Percentiles rank a stretch among this genome's conserved stretches.
These are phyloP conservation scores for Nothura maculosa DNA, from an alignment of 2,797 vertebrate genomes.

Conservation along the genomic window DNA sequence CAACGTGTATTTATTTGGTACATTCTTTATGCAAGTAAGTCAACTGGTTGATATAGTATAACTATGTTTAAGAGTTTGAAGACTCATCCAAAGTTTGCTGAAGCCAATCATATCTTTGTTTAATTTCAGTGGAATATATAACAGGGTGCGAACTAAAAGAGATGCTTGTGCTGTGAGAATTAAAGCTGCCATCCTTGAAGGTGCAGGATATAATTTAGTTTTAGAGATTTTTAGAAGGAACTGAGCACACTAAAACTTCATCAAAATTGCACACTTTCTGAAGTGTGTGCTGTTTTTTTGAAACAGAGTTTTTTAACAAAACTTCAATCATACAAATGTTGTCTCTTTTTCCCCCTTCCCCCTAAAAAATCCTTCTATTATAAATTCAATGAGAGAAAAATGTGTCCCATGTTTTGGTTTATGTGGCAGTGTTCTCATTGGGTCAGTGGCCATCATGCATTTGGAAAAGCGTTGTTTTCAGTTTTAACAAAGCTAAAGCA, in stretches of 20 bases:
- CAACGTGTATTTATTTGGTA: not conserved
- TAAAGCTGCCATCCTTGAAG: not conserved
- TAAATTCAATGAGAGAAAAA: not conserved
- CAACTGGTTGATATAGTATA: not conserved
- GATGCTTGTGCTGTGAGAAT: not conserved
- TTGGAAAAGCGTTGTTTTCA: not conserved
- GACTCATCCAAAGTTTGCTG: not conserved
- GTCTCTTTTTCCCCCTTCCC: not conserved
- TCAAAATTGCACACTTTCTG: not conserved
- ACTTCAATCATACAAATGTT: not conserved
- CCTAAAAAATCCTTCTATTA: not conserved
- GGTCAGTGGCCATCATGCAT: not conserved
- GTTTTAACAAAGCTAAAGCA: not conserved
- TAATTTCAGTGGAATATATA: conserved; percentile 7
- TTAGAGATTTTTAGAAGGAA: not conserved
- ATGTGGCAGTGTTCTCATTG: not conserved
- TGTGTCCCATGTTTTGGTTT: not conserved
- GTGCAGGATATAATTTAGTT: not conserved
- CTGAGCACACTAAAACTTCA: not conserved
- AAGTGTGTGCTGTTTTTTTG: not conserved
- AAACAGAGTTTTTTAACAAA: not conserved
- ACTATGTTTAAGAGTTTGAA: conserved; percentile 20
- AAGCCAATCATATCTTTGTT: conserved; percentile 39
- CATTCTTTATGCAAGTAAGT: not conserved
- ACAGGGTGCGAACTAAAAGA: conserved; percentile 1